phyloP scores from a whole-genome alignment of 1,140 invertebrate genomes.

The Zelostemma sp. region DNA sequence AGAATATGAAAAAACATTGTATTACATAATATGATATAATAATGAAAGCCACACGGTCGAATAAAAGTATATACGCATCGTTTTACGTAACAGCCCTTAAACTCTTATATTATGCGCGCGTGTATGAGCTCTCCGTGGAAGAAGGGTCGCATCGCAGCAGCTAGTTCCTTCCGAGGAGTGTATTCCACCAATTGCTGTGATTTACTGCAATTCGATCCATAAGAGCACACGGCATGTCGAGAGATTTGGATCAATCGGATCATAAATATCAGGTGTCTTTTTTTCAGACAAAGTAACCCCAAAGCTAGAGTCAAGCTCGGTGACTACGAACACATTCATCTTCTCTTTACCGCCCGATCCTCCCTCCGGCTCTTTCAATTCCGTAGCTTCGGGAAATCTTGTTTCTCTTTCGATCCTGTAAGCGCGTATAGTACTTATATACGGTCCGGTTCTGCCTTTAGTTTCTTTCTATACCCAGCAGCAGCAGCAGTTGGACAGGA shows the following conservation, averaged over 20 bases:
- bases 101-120: no score
- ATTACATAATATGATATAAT: no score
- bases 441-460: conserved; percentile 38
- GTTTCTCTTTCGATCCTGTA: conserved; percentile 51
- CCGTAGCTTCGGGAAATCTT: conserved; percentile 46
- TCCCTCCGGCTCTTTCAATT: conserved; percentile 53
- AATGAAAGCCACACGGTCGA: no score
- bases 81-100: conserved; percentile 49
- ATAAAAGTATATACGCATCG: no score
- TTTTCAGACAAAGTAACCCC: conserved; percentile 51
- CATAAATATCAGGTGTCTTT: conserved; percentile 66
- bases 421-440: no score
- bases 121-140: no score
- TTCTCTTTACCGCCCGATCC: conserved; percentile 47
- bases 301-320: conserved; percentile 47
- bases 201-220: conserved; percentile 63
- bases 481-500: conserved; percentile 40
- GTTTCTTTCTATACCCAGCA: conserved; percentile 19
- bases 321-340: conserved; percentile 47
- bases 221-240: conserved; percentile 36
- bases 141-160: no score
- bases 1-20: no score
- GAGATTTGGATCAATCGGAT: conserved; percentile 58
- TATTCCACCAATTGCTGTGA: conserved; percentile 53
- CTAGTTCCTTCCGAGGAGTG: conserved; percentile 62